Conservation (phyloP, 1,140 invertebrate genomes). For the Oscheius sp. region DNA sequence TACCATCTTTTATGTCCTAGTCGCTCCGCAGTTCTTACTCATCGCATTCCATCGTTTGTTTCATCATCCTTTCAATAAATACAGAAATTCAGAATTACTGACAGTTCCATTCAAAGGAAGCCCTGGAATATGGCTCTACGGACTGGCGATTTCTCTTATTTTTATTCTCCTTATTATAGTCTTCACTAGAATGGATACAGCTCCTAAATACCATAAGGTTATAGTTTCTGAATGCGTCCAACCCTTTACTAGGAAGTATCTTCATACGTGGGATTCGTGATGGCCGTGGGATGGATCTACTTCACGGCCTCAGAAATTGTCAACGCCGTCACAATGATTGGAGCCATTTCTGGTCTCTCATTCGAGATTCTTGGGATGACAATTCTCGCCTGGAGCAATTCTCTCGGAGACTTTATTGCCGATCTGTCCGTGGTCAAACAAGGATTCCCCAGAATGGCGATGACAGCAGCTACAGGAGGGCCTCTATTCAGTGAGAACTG, state of each 20-base stretch:
- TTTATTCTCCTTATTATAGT: slow-evolving; percentile 41
- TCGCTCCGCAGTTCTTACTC: slow-evolving; percentile 65
- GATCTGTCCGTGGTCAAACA: slow-evolving; percentile 69
- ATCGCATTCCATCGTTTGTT: slow-evolving; percentile 41
- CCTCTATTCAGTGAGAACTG: slow-evolving; percentile 68
- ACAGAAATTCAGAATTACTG: not conserved
- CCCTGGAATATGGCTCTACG: slow-evolving; percentile 43
- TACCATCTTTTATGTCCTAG: slow-evolving; percentile 67
- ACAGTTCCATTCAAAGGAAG: slow-evolving; percentile 14
- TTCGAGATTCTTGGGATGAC: slow-evolving; percentile 70
- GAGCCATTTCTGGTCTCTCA: slow-evolving; percentile 41
- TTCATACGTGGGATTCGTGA: slow-evolving; percentile 69
- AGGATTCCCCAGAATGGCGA: slow-evolving; percentile 72
- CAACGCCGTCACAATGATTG: slow-evolving; percentile 66
- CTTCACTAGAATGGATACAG: slow-evolving; percentile 39
- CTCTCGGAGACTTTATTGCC: slow-evolving; percentile 71
- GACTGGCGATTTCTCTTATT: slow-evolving; percentile 43
- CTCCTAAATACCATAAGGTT: slow-evolving; percentile 53
- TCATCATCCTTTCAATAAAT: slow-evolving; percentile 31
- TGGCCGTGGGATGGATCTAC: slow-evolving; percentile 71
- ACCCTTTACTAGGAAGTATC: slow-evolving; percentile 39
- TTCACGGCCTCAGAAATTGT: slow-evolving; percentile 71
- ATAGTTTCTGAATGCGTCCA: not conserved
- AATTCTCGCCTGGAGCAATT: slow-evolving; percentile 74
- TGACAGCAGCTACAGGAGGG: slow-evolving; percentile 72